Evolutionary conservation across 2,113 vertebrate species (phyloP).

Genomic region (Eublepharis macularius): DNA sequence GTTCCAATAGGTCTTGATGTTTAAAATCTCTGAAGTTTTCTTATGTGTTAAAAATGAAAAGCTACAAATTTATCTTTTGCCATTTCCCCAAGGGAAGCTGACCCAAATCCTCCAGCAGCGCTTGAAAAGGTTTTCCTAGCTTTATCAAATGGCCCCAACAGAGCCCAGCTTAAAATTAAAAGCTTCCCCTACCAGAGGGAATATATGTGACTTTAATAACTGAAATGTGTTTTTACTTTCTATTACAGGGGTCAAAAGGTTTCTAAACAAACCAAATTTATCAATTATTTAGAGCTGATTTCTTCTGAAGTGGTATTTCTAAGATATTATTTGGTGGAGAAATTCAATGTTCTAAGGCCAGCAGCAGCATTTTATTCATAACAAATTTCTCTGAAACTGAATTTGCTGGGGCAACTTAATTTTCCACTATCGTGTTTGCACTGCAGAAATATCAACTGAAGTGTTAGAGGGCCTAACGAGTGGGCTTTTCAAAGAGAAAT

Average conservation of each 20-base stretch:
- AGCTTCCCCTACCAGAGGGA: conserved; percentile 79
- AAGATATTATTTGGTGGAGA: conserved; percentile 94
- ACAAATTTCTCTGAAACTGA: conserved; percentile 91
- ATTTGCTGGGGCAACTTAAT: conserved; percentile 96
- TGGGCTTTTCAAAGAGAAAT: conserved; percentile 82
- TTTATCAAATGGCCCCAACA: conserved; percentile 82
- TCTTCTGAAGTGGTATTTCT: conserved; percentile 90
- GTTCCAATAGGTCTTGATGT: conserved; percentile 74
- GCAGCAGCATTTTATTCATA: conserved; percentile 87
- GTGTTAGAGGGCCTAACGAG: conserved; percentile 79
- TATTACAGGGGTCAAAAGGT: conserved; percentile 86
- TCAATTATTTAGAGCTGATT: conserved; percentile 94
- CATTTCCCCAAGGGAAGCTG: conserved; percentile 77
- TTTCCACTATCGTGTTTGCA: conserved; percentile 83
- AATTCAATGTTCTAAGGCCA: conserved; percentile 92
- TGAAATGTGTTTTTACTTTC: conserved; percentile 87
- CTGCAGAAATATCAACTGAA: conserved; percentile 81
- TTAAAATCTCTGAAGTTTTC: conserved; percentile 80
- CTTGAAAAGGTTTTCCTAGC: conserved; percentile 77
- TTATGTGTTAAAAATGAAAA: conserved; percentile 75
- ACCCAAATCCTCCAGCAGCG: conserved; percentile 77
- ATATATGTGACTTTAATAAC: conserved; percentile 86
- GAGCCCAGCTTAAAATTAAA: conserved; percentile 83
- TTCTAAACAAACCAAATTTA: conserved; percentile 93
- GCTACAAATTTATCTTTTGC: conserved; percentile 79